Conservation (phyloP, 2,888 invertebrate genomes). For the Caenorhabditis zanzibari region DNA sequence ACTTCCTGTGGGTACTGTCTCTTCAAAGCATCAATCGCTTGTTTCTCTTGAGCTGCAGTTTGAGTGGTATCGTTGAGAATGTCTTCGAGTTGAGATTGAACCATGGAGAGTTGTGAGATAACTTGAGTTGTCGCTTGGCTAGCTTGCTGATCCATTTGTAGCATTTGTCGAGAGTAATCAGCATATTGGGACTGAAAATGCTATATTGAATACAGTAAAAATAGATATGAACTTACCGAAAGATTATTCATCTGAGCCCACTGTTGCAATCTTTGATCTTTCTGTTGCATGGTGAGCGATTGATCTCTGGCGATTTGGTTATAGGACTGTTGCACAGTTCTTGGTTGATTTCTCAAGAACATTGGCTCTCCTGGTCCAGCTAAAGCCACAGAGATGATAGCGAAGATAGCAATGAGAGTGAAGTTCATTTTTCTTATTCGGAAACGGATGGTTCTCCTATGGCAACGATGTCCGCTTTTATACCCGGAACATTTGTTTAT, state of each 20-base stretch:
- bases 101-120: constrained; percentile 29
- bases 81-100: constrained; percentile 35
- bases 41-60: constrained; percentile 32
- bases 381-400: too few species aligned
- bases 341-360: constrained; percentile 48
- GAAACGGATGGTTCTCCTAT: too few species aligned
- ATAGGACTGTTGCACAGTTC: constrained; percentile 38
- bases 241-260: constrained; percentile 53
- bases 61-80: constrained; percentile 27
- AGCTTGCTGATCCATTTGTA: constrained; percentile 22
- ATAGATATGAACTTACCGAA: constrained; percentile 28
- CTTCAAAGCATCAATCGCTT: constrained; percentile 15
- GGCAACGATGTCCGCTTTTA: too few species aligned
- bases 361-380: neutral
- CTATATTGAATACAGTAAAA: too few species aligned
- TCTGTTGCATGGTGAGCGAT: constrained; percentile 25
- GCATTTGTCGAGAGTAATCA: constrained; percentile 23
- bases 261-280: constrained; percentile 34
- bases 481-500: too few species aligned
- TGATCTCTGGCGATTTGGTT: constrained; percentile 25
- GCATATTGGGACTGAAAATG: constrained; percentile 45
- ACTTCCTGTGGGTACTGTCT: constrained; percentile 42
- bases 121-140: constrained; percentile 32
- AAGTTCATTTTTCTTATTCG: too few species aligned
- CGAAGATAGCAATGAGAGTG: too few species aligned